These are phyloP conservation scores for Probaryconus sp. DNA, from an alignment of 1,140 invertebrate species.

Conservation along the genomic window DNA sequence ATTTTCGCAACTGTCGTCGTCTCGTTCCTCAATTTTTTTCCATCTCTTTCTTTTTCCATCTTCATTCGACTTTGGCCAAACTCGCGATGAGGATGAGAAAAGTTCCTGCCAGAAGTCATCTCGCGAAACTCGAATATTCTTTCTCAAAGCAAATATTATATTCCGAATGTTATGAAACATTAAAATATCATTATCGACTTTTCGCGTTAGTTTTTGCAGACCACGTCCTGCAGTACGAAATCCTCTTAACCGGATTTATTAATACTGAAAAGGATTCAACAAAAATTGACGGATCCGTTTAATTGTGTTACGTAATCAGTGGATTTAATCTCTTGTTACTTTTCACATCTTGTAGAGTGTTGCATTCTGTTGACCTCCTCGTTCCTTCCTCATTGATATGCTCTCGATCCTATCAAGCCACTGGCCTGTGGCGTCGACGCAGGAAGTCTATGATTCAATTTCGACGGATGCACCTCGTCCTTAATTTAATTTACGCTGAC, in stretches of 20 bases:
- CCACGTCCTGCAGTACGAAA: no score
- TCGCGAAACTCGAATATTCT: background rate
- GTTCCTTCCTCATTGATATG: constrained; percentile 57
- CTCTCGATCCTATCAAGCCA: constrained; percentile 43
- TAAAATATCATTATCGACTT: constrained; percentile 3
- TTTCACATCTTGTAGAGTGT: constrained; percentile 37
- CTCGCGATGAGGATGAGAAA: constrained; percentile 35
- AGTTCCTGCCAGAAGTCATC: constrained; percentile 41
- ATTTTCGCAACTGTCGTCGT: constrained; percentile 52
- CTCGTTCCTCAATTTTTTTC: constrained; percentile 23
- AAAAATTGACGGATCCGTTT: no score
- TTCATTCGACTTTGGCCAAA: constrained; percentile 20
- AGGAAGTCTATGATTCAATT: constrained; percentile 62
- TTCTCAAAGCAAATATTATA: constrained; percentile 8
- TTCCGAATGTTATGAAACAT: constrained; percentile 1
- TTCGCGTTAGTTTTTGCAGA: no score
- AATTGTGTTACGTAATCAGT: constrained; percentile 37
- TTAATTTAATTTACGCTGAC: constrained; percentile 43
- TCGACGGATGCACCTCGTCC: constrained; percentile 39
- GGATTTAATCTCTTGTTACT: constrained; percentile 38
- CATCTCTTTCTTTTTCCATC: constrained; percentile 7
- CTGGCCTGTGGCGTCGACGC: constrained; percentile 47
- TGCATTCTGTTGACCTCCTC: constrained; percentile 34
- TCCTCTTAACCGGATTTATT: no score
- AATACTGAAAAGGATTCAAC: no score